These are phyloP conservation scores for Barbus barbus DNA, from an alignment of 2,113 vertebrate species.

Conservation along the genomic window DNA sequence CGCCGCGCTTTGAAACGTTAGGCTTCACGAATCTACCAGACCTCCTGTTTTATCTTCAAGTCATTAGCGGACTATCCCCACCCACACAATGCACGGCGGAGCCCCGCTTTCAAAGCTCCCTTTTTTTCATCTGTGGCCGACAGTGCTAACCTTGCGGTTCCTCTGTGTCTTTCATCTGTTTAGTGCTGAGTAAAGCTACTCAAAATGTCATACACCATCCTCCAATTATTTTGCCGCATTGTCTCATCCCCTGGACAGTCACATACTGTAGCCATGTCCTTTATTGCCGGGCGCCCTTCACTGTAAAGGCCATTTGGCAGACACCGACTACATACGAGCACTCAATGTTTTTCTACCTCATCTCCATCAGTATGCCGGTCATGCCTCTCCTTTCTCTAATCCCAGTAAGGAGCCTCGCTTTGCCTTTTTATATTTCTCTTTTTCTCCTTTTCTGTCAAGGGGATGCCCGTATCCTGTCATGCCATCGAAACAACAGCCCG, in stretches of 20 bases:
- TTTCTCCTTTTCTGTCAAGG: conserved; percentile 15
- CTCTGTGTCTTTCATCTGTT: conserved; percentile 54
- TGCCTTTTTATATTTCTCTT: conserved; percentile 26
- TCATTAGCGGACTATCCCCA: conserved; percentile 75
- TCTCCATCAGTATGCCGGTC: conserved; percentile 22
- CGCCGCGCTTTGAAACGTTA: conserved; percentile 53
- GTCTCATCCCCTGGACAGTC: conserved; percentile 41
- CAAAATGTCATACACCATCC: conserved; percentile 61
- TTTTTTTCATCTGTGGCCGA: conserved; percentile 31
- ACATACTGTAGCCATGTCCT: conserved; percentile 28
- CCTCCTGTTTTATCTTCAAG: conserved; percentile 59
- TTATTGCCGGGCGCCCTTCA: conserved; percentile 42
- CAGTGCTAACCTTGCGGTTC: conserved; percentile 39
- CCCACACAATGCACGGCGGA: conserved; percentile 59
- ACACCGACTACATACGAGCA: conserved; percentile 23
- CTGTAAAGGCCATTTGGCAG: conserved; percentile 43
- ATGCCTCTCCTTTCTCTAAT: conserved; percentile 19
- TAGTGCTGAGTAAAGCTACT: conserved; percentile 61
- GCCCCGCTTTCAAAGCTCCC: conserved; percentile 51
- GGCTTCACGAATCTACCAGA: conserved; percentile 64
- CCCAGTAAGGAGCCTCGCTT: neutral
- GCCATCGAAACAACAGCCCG: neutral
- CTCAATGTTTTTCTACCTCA: conserved; percentile 25
- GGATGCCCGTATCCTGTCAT: neutral
- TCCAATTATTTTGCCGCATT: conserved; percentile 59